These are phyloP conservation scores for Bombyx mandarina DNA, from an alignment of 1,140 invertebrate species.

Conservation along the genomic window DNA sequence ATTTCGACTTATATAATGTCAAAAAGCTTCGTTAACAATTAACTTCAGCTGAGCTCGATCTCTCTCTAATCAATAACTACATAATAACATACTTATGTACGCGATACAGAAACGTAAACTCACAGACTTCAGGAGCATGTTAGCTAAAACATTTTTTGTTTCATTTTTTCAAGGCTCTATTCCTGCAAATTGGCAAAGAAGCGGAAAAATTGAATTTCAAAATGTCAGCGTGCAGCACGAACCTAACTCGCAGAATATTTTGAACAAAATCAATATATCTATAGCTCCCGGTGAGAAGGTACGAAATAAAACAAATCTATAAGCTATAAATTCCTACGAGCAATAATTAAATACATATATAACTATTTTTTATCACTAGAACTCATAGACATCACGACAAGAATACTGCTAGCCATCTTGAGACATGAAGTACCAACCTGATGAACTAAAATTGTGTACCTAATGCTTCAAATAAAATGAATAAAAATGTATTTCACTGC, in stretches of 20 bases:
- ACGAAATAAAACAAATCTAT: slow-evolving; percentile 14
- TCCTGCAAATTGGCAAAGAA: slow-evolving; percentile 76
- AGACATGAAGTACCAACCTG: too few species aligned
- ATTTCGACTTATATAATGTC: too few species aligned
- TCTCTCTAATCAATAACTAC: too few species aligned
- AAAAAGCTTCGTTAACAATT: too few species aligned
- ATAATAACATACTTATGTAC: too few species aligned
- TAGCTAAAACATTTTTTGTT: too few species aligned
- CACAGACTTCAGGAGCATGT: too few species aligned
- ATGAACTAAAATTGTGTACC: too few species aligned
- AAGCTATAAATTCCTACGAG: background rate
- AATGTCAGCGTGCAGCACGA: slow-evolving; percentile 79
- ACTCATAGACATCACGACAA: background rate
- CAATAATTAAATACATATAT: background rate
- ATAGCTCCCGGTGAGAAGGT: slow-evolving; percentile 80
- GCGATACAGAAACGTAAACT: too few species aligned
- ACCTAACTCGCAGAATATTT: slow-evolving; percentile 72
- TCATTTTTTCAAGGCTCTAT: slow-evolving; percentile 61
- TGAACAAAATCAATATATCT: slow-evolving; percentile 75
- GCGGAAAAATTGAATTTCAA: slow-evolving; percentile 80
- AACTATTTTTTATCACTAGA: background rate
- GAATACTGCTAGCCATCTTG: background rate
- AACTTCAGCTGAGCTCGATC: too few species aligned
- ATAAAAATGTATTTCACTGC: slow-evolving; percentile 1
- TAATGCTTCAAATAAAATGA: too few species aligned